Conservation (phyloP, 2,113 vertebrate species). For the Tragelaphus imberbis region DNA sequence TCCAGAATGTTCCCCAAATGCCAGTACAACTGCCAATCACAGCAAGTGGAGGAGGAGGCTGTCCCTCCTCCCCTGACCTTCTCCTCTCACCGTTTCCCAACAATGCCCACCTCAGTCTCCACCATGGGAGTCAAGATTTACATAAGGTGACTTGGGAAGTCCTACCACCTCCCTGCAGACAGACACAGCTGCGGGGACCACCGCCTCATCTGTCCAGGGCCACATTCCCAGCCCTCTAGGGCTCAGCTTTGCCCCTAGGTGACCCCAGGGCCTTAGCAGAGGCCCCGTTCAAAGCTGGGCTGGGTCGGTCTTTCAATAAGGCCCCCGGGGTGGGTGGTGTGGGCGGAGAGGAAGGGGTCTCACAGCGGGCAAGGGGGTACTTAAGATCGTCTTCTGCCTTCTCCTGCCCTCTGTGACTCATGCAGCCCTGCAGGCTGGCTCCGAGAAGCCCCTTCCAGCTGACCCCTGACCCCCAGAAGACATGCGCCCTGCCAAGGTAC, state of each 20-base stretch:
- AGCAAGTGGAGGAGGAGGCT: rapidly evolving
- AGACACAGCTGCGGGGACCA: rapidly evolving
- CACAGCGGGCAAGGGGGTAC: rapidly evolving
- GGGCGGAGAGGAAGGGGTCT: background rate
- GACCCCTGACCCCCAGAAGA: background rate
- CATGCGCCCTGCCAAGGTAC: background rate
- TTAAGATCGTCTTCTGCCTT: too few relatives aligned
- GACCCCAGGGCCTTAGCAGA: background rate
- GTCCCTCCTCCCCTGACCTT: background rate
- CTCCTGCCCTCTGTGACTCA: background rate
- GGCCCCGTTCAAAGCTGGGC: background rate
- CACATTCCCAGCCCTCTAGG: rapidly evolving
- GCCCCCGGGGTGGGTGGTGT: rapidly evolving
- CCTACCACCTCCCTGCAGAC: rapidly evolving
- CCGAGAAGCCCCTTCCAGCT: background rate
- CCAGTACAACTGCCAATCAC: background rate
- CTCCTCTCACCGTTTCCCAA: rapidly evolving
- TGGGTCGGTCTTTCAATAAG: rapidly evolving
- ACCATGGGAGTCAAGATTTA: rapidly evolving
- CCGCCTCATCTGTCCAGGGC: background rate
- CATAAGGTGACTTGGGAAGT: rapidly evolving
- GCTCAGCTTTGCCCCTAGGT: background rate
- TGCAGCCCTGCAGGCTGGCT: background rate
- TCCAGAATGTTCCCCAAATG: background rate
- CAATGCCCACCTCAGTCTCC: rapidly evolving